phyloP scores from a whole-genome alignment of 1,140 invertebrate species.

The Drosophila pectinifera region DNA sequence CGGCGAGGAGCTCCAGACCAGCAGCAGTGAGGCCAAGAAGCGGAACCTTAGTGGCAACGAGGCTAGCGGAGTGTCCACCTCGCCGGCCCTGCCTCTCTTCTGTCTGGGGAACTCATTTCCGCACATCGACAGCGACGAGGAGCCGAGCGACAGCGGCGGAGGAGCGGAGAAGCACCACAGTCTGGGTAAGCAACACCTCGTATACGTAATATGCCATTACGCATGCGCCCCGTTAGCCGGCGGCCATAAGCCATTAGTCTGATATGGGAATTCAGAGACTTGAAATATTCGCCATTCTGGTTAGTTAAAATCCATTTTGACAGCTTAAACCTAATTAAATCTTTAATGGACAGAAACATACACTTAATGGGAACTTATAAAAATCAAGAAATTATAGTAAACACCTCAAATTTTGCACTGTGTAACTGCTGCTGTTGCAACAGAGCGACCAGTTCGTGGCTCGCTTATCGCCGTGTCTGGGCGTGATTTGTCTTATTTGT shows the following conservation, averaged over 20 bases:
- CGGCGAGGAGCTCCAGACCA: slow-evolving; percentile 63
- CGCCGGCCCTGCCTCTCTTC: slow-evolving; percentile 86
- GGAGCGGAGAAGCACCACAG: slow-evolving; percentile 82
- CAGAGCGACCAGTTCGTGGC: slow-evolving; percentile 37
- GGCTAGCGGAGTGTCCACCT: slow-evolving; percentile 50
- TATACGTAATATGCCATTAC: slow-evolving; percentile 73
- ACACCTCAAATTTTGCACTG: neutral
- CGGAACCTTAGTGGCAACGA: slow-evolving; percentile 34
- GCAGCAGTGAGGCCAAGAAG: slow-evolving; percentile 34
- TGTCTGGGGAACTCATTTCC: slow-evolving; percentile 89
- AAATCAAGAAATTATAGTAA: no score
- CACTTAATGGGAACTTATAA: no score
- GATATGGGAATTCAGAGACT: no score
- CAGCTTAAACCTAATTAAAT: no score
- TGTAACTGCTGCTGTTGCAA: slow-evolving; percentile 24
- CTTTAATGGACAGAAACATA: no score
- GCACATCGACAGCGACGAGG: slow-evolving; percentile 90
- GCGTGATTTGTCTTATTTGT: slow-evolving; percentile 73
- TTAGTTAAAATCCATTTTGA: no score
- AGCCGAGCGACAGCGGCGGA: slow-evolving; percentile 87
- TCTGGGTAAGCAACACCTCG: slow-evolving; percentile 62
- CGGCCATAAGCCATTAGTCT: slow-evolving; percentile 17
- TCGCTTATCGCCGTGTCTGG: slow-evolving; percentile 64
- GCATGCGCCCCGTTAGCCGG: slow-evolving; percentile 54
- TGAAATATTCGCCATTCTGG: no score